Percentiles rank a stretch among this genome's conserved stretches.
phyloP scores from a whole-genome alignment of 1,140 invertebrate species.

The Achatina immaculata region DNA sequence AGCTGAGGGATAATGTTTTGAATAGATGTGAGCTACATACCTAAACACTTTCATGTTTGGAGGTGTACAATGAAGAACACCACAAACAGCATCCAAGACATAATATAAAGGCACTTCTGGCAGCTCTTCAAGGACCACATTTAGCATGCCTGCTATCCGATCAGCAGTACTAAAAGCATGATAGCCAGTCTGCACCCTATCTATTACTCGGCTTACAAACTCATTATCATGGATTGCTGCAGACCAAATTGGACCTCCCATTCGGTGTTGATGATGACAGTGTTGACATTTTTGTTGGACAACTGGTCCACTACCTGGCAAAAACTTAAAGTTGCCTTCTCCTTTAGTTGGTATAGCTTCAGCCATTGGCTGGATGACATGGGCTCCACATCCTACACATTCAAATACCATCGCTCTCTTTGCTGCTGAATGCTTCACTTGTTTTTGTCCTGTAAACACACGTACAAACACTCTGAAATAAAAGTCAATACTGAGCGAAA shows the following conservation, averaged over 20 bases:
- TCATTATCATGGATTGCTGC: slow-evolving; percentile 83
- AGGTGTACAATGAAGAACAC: slow-evolving; percentile 75
- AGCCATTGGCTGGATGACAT: slow-evolving; percentile 84
- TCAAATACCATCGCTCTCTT: slow-evolving; percentile 89
- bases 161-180: slow-evolving; percentile 76
- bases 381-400: slow-evolving; percentile 88
- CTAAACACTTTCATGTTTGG: slow-evolving; percentile 76
- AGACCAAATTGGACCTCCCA: slow-evolving; percentile 96
- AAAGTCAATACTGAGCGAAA: slow-evolving; percentile 96
- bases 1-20: too few species aligned
- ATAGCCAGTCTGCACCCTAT: slow-evolving; percentile 58
- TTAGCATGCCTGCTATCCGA: slow-evolving; percentile 79
- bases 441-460: slow-evolving; percentile 82
- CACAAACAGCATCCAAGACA: slow-evolving; percentile 77
- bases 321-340: slow-evolving; percentile 74
- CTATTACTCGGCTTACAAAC: slow-evolving; percentile 86
- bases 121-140: slow-evolving; percentile 80
- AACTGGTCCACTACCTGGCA: slow-evolving; percentile 78
- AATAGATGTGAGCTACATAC: too few species aligned
- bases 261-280: slow-evolving; percentile 82
- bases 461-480: slow-evolving; percentile 96
- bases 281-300: slow-evolving; percentile 80
- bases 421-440: slow-evolving; percentile 83
- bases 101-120: slow-evolving; percentile 90
- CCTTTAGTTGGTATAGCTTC: slow-evolving; percentile 67